Percentiles rank a stretch among this genome's conserved stretches.
These are phyloP conservation scores for Galleria mellonella DNA, from an alignment of 1,140 invertebrate species.

Conservation along the genomic window DNA sequence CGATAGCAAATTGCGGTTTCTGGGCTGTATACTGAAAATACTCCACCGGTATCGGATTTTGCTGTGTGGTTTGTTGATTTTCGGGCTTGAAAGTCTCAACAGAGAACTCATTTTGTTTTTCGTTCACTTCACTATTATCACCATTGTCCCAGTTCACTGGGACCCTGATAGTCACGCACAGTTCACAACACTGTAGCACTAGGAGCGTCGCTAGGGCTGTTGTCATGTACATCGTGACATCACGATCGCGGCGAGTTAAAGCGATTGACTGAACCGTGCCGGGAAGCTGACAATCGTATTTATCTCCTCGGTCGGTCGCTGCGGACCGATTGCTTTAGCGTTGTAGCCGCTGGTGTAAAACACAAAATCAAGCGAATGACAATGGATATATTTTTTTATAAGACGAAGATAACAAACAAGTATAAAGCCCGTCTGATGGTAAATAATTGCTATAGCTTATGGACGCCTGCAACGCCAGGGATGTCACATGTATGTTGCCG, in stretches of 20 bases:
- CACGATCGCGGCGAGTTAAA: constrained; percentile 35
- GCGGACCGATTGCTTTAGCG: constrained; percentile 46
- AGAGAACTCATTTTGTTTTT: constrained; percentile 21
- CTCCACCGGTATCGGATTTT: constrained; percentile 27
- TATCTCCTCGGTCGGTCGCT: constrained; percentile 65
- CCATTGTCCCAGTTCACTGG: constrained; percentile 44
- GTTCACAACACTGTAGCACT: constrained; percentile 40
- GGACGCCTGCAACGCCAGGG: too few species aligned
- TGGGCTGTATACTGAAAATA: constrained; percentile 58
- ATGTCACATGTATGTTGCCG: too few species aligned
- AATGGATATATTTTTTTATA: too few species aligned
- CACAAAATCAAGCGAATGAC: constrained; percentile 7
- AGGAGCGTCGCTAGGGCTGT: constrained; percentile 26
- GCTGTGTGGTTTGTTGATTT: constrained; percentile 6
- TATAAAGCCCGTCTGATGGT: too few species aligned
- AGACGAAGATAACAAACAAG: too few species aligned
- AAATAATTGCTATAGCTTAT: too few species aligned
- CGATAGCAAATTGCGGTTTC: constrained; percentile 55
- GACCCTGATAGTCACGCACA: constrained; percentile 48
- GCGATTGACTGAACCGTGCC: constrained; percentile 52
- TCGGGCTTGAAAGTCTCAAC: constrained; percentile 15
- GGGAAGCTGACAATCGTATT: constrained; percentile 36
- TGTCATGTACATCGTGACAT: constrained; percentile 50
- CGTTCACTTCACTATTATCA: constrained; percentile 39
- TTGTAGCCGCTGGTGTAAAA: constrained; percentile 32